Percentiles rank a stretch among this genome's conserved stretches.
These are phyloP conservation scores for Blomia tropicalis DNA, from an alignment of 2,888 invertebrate species.

Conservation along the genomic window DNA sequence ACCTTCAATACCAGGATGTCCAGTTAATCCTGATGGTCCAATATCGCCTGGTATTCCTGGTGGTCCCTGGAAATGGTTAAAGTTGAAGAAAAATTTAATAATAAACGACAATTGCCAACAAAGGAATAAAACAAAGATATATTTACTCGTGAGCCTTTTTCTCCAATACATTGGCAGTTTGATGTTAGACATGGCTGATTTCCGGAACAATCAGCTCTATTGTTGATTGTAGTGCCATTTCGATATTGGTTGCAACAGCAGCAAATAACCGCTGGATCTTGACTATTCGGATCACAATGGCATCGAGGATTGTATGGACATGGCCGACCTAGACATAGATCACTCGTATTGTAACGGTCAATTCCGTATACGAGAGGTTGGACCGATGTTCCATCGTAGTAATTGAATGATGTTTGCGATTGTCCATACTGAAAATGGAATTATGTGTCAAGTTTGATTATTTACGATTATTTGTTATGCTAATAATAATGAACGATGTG, in stretches of 20 bases:
- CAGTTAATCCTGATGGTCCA: conserved; percentile 50
- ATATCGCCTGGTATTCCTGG: conserved; percentile 53
- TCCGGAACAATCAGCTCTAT: conserved; percentile 3
- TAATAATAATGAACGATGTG: neutral
- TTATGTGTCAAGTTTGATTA: neutral
- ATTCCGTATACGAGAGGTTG: neutral
- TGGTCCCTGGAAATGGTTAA: conserved; percentile 45
- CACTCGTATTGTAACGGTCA: neutral
- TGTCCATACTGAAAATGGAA: neutral
- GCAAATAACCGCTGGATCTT: neutral
- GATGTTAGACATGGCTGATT: too few species aligned
- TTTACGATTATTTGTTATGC: neutral
- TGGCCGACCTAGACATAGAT: neutral
- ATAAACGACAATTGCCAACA: neutral
- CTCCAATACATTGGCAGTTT: conserved; percentile 36
- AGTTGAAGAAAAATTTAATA: neutral
- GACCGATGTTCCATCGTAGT: neutral
- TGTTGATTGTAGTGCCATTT: neutral
- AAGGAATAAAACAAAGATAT: neutral
- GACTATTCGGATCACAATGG: neutral
- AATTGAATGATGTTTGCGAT: neutral
- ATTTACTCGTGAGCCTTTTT: conserved; percentile 37
- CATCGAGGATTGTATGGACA: neutral
- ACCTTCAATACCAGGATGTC: conserved; percentile 68
- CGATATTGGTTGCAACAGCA: conserved; percentile 11